These are phyloP conservation scores for Pachypsylla venusta DNA, from an alignment of 1,140 invertebrate species.

Conservation along the genomic window DNA sequence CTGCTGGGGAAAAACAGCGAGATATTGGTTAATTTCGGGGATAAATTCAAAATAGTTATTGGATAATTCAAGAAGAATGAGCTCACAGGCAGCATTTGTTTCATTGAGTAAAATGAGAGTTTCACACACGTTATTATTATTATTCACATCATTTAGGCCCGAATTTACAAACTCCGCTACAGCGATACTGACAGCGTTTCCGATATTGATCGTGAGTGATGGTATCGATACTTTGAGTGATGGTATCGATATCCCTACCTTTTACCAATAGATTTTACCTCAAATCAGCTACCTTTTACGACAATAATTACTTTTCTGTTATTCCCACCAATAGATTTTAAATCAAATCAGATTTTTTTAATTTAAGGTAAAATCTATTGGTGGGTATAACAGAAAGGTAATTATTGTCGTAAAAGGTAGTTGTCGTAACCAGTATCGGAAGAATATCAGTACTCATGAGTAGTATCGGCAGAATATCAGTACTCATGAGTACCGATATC, in stretches of 20 bases:
- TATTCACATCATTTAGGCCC: background rate
- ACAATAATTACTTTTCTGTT: background rate
- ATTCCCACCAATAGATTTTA: background rate
- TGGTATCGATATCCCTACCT: too few relatives aligned
- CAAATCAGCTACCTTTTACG: too few relatives aligned
- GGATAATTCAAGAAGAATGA: background rate
- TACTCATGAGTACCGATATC: too few relatives aligned
- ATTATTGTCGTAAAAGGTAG: background rate
- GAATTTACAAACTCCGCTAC: too few relatives aligned
- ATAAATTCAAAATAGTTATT: conserved; percentile 4
- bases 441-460: too few relatives aligned
- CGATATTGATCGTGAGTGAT: too few relatives aligned
- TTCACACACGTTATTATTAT: background rate
- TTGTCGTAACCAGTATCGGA: too few relatives aligned
- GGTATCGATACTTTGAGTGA: too few relatives aligned
- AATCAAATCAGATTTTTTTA: background rate
- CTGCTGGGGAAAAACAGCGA: background rate
- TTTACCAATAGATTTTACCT: too few relatives aligned
- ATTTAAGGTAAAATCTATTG: background rate
- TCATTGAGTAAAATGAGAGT: background rate
- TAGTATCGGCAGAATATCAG: too few relatives aligned
- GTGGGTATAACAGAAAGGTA: background rate
- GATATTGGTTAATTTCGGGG: conserved; percentile 1
- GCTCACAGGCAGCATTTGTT: background rate
- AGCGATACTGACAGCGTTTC: too few relatives aligned